These are phyloP conservation scores for Oryzias melastigma DNA, from an alignment of 2,113 vertebrate genomes.

Conservation along the genomic window DNA sequence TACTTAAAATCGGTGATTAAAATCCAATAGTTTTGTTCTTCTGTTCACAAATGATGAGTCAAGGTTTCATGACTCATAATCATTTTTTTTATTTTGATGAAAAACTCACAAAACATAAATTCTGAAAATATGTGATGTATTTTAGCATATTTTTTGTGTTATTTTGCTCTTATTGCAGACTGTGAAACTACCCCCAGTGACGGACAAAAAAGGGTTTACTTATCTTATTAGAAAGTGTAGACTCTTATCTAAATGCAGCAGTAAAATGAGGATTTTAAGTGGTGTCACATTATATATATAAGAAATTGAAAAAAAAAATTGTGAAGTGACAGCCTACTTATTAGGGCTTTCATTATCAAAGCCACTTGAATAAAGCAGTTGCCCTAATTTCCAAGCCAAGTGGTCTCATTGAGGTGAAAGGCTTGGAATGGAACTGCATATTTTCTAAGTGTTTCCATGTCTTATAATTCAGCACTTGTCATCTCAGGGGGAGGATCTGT, in stretches of 20 bases:
- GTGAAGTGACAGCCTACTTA: background rate
- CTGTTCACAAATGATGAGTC: too few species aligned
- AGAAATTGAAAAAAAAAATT: background rate
- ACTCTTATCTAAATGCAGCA: background rate
- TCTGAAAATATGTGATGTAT: too few species aligned
- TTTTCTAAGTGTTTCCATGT: constrained; percentile 34
- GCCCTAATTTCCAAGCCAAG: constrained; percentile 4
- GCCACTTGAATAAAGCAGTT: constrained; percentile 2
- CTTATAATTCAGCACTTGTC: constrained; percentile 50
- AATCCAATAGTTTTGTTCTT: too few species aligned
- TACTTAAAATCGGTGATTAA: too few species aligned
- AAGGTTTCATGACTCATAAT: too few species aligned
- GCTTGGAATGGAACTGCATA: constrained; percentile 23
- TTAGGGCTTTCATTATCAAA: background rate
- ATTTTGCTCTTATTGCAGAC: too few species aligned
- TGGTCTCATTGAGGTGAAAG: constrained; percentile 7
- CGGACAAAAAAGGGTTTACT: too few species aligned
- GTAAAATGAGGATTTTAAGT: background rate
- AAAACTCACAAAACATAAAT: too few species aligned
- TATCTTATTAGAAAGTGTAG: too few species aligned
- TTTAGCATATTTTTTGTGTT: too few species aligned
- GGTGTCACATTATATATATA: background rate
- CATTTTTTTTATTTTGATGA: too few species aligned
- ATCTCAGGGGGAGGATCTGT: constrained; percentile 24
- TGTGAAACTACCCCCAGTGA: too few species aligned